A percentile compares a stretch with the other conserved stretches of the same genome.
These are phyloP conservation scores for Campoplex nolae DNA, from an alignment of 2,888 invertebrate species.

Conservation along the genomic window DNA sequence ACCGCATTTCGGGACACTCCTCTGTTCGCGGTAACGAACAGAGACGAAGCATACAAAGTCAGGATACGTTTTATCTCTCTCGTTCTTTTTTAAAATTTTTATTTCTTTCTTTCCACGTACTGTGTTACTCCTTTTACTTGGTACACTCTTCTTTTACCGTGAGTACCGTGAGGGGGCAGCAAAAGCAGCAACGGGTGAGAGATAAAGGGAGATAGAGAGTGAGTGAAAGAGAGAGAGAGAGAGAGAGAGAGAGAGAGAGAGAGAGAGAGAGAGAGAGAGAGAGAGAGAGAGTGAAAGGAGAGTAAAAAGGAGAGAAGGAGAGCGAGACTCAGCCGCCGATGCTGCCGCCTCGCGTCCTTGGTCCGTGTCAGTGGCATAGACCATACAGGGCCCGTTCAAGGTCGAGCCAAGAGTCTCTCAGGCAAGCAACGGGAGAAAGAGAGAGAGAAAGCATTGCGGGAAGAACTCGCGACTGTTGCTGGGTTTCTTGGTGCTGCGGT, in stretches of 20 bases:
- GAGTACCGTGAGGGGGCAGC: constrained; percentile 55
- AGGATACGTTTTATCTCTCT: constrained; percentile 23
- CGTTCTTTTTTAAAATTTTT: neutral
- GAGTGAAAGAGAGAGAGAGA: constrained; percentile 14
- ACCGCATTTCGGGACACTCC: constrained; percentile 83
- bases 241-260: constrained; percentile 46
- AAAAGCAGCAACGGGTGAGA: constrained; percentile 37
- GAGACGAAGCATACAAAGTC: constrained; percentile 51
- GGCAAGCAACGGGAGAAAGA: constrained; percentile 68
- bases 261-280: constrained; percentile 16
- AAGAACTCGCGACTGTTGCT: constrained; percentile 61
- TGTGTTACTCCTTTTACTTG: constrained; percentile 51
- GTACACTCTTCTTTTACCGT: constrained; percentile 47
- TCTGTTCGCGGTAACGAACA: constrained; percentile 53
- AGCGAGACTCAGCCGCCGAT: constrained; percentile 49
- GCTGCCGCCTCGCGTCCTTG: constrained; percentile 81
- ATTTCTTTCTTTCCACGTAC: constrained; percentile 54
- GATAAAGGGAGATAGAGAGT: too few relatives aligned
- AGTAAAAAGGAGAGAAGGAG: constrained; percentile 38
- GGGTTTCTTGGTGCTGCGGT: constrained; percentile 59
- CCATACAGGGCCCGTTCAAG: constrained; percentile 84
- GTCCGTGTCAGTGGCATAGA: constrained; percentile 85
- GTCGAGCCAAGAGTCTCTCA: constrained; percentile 79
- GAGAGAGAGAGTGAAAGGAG: constrained; percentile 37
- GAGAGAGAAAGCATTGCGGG: constrained; percentile 46